Evolutionary conservation across 1,140 invertebrate genomes (phyloP).

Genomic region (Dreissena rostriformis): DNA sequence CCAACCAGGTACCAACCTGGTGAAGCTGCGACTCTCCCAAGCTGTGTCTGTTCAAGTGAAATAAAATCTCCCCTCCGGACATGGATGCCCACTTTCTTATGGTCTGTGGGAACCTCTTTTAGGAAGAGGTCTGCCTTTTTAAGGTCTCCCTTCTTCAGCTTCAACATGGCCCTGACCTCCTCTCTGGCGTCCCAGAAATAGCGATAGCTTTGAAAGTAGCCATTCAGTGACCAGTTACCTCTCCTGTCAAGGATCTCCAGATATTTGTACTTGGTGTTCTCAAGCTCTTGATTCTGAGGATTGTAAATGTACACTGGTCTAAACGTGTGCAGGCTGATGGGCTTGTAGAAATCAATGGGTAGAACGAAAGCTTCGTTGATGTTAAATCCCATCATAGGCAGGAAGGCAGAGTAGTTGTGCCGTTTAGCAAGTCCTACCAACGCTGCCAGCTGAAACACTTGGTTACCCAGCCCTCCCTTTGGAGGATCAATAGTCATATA

Average conservation of each 20-base stretch:
- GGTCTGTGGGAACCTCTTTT: not conserved
- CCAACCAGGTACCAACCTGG: conserved; percentile 6
- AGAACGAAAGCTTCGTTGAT: conserved; percentile 31
- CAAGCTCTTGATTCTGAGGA: not conserved
- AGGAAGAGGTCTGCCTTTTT: conserved; percentile 44
- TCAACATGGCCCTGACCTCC: conserved; percentile 58
- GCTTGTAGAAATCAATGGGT: not conserved
- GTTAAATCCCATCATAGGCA: conserved; percentile 18
- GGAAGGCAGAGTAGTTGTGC: conserved; percentile 19
- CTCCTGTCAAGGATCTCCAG: not conserved
- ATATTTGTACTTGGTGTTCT: conserved; percentile 16
- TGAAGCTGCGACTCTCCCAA: conserved; percentile 55
- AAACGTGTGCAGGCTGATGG: conserved; percentile 3
- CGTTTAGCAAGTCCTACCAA: conserved; percentile 55
- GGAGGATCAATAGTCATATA: conserved; percentile 35
- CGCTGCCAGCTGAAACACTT: conserved; percentile 60
- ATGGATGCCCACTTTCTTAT: conserved; percentile 50
- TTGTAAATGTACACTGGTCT: not conserved
- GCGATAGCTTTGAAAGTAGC: conserved; percentile 65
- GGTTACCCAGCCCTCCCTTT: conserved; percentile 58
- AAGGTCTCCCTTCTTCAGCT: conserved; percentile 44
- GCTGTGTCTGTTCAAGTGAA: conserved; percentile 58
- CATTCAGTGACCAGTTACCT: conserved; percentile 52
- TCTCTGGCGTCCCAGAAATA: conserved; percentile 60
- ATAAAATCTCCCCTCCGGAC: conserved; percentile 53